Conservation (phyloP, 2,797 vertebrate genomes). For the Chelidonichthys spinosus region DNA sequence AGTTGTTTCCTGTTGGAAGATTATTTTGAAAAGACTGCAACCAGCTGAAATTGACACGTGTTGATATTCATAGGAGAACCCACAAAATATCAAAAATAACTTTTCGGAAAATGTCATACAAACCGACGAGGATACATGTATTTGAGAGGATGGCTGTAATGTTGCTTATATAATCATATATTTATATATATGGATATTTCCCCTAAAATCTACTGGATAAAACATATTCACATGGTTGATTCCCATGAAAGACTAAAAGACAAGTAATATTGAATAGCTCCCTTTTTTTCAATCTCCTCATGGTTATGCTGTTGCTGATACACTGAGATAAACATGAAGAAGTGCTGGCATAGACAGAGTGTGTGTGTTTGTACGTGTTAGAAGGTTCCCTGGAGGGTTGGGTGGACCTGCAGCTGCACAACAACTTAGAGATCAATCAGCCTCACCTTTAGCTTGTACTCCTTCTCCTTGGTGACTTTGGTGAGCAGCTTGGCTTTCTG, state of each 20-base stretch:
- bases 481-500: constrained; percentile 98
- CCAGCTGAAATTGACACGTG: no score
- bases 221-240: background rate
- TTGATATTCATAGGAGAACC: no score
- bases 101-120: no score
- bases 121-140: no score
- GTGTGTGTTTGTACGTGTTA: background rate
- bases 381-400: background rate
- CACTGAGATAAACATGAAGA: background rate
- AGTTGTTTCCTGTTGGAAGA: no score
- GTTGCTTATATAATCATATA: no score
- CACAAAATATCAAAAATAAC: no score
- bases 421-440: background rate
- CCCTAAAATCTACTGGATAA: background rate
- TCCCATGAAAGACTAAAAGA: background rate
- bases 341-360: background rate
- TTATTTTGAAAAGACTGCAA: no score
- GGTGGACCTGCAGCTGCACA: background rate
- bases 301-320: background rate
- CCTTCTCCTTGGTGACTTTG: constrained; percentile 97
- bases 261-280: background rate
- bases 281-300: fast-evolving
- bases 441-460: constrained; percentile 95
- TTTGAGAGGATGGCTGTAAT: background rate
- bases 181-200: background rate